phyloP scores from a whole-genome alignment of 2,113 vertebrate genomes.

The Burhinus oedicnemus region DNA sequence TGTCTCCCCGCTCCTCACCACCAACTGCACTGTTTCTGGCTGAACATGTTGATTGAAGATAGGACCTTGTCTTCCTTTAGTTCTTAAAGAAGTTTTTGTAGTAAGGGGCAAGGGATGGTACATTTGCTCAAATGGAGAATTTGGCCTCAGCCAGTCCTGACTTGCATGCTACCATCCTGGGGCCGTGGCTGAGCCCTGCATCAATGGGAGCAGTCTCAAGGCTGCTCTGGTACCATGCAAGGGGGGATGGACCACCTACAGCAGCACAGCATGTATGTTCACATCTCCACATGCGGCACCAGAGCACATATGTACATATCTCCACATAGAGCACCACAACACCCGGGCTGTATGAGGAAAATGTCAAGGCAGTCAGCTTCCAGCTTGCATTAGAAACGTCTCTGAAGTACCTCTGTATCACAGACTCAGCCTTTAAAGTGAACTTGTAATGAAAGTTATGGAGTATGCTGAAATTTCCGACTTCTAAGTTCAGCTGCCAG shows the following conservation, averaged over 20 bases:
- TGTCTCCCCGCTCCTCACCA: neutral
- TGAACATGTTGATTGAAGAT: neutral
- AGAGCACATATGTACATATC: neutral
- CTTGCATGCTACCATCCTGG: neutral
- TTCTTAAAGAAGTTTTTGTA: neutral
- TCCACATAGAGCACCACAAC: neutral
- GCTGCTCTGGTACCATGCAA: neutral
- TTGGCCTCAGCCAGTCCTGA: neutral
- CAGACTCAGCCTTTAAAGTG: neutral
- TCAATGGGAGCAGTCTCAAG: neutral
- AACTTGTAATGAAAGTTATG: neutral
- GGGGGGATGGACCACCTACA: neutral
- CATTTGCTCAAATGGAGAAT: neutral
- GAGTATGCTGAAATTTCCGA: neutral
- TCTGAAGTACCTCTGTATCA: neutral
- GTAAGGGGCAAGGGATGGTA: neutral
- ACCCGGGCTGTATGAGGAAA: neutral
- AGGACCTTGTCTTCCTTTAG: neutral
- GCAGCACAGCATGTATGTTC: neutral
- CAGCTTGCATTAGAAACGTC: neutral
- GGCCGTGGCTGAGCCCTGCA: no score
- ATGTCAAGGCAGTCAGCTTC: neutral
- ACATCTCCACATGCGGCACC: neutral
- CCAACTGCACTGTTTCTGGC: rapidly evolving
- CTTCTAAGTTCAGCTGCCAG: neutral